Percentiles rank a stretch among this genome's conserved stretches.
phyloP scores from a whole-genome alignment of 2,113 vertebrate species.

The Aegotheles bennettii region DNA sequence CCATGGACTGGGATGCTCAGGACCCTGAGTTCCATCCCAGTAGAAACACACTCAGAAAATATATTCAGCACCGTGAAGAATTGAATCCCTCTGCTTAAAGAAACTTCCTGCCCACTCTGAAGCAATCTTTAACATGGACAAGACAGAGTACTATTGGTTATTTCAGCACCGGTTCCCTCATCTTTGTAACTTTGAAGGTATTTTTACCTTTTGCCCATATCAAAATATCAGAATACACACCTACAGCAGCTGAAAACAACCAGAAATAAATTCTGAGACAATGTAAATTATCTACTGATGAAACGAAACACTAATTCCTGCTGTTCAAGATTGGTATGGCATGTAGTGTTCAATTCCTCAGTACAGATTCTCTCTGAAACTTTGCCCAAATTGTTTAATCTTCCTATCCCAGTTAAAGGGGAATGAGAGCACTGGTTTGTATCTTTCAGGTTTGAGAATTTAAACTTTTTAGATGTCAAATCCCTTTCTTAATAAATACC shows the following conservation, averaged over 20 bases:
- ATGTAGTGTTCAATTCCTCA: background rate
- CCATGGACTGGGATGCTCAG: background rate
- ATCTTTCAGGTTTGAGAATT: background rate
- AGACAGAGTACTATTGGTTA: background rate
- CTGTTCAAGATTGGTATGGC: background rate
- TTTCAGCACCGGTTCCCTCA: background rate
- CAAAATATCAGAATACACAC: background rate
- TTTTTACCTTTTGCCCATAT: background rate
- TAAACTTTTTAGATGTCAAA: background rate
- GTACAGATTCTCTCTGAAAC: background rate
- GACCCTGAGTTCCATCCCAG: background rate
- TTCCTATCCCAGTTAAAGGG: background rate
- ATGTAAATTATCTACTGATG: background rate
- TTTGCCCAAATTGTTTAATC: background rate
- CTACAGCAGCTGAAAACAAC: background rate
- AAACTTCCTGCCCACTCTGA: background rate
- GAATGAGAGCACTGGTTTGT: background rate
- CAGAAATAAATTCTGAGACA: background rate
- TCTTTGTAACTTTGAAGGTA: background rate
- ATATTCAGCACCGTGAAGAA: background rate
- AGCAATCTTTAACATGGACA: accelerated
- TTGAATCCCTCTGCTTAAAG: background rate
- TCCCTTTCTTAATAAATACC: background rate
- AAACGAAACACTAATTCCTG: background rate
- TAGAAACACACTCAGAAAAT: background rate